Evolutionary conservation across 1,140 invertebrate species (phyloP), one percentile per base, ranked within the genome.

Genomic region (Anoplolepis gracilipes): DNA sequence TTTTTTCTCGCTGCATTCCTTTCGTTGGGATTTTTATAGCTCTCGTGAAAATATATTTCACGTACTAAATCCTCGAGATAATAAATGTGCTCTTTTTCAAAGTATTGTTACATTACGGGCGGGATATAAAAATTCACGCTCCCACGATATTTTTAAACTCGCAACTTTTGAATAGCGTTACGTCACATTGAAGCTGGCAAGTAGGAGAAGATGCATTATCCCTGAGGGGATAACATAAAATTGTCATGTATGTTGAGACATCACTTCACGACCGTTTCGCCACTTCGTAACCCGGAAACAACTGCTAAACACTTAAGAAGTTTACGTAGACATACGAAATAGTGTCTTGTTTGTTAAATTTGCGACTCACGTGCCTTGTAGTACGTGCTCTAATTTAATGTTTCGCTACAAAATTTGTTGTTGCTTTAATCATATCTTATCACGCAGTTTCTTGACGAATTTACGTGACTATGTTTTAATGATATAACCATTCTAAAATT

Each of bases 31-130:
- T 85, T 85, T 81, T 85, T 85, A 79, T 46, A 42, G 49, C 39
- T 57, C 64, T 57, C 62, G 25, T 77, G 84, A 46, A 85, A 81
- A 81, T 81, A 81, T 79, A 81, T 79, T 85, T 85, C 49, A 46
- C 62, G 62, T 81, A 81, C 42, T 64, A 77, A 77, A 84, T 76
- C 49, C 30, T 53, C 73, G 30, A 65, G 81, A 77, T 84, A 77
- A 84, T 77, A 84, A 49, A 76, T 64, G 42, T 28, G 57, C 72
- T 65, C 81, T 59, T 77, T 77, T 57, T 49, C 30, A 33, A 84
- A 65, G 42, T 65, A 77, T 84, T 65, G 22, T 64, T 55, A 84
- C 72, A 84, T 84, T 77, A 84, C 22, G n/a, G n/a, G 22, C 33
- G 30, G 22, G 28, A 69, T 49, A 49, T 77, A 77, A 84, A 77